Evolutionary conservation across 2,888 invertebrate genomes (phyloP).

Genomic region (Morpho helenor): DNA sequence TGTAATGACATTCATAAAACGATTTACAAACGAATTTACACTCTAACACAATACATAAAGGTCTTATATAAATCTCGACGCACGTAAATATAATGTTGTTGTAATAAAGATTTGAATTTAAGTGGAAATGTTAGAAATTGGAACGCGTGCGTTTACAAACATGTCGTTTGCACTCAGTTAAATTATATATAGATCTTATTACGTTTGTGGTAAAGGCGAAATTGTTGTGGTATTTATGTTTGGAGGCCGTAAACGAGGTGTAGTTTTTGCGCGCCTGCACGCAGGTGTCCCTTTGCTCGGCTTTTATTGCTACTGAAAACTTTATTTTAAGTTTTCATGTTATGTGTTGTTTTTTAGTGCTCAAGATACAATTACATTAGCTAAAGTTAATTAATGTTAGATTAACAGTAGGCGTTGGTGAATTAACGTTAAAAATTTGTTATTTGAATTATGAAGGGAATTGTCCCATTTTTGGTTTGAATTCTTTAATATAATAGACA

Average conservation of each 20-base stretch:
- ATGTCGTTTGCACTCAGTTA: constrained; percentile 3
- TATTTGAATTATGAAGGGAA: too few relatives aligned
- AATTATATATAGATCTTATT: constrained; percentile 9
- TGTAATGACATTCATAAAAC: constrained; percentile 10
- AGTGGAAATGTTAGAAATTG: constrained; percentile 60
- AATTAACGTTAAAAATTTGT: too few relatives aligned
- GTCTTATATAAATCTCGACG: not conserved
- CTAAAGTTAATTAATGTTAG: too few relatives aligned
- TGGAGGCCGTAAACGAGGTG: constrained; percentile 33
- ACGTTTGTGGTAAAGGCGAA: constrained; percentile 1
- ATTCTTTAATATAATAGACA: too few relatives aligned
- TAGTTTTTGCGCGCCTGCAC: constrained; percentile 2
- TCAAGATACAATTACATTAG: too few relatives aligned
- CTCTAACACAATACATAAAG: not conserved
- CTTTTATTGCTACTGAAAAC: constrained; percentile 6
- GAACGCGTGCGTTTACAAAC: constrained; percentile 48
- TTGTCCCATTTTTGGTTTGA: too few relatives aligned
- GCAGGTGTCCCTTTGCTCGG: constrained; percentile 6
- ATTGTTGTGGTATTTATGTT: constrained; percentile 33
- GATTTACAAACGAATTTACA: not conserved
- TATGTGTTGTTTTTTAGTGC: not conserved
- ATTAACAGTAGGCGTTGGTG: too few relatives aligned
- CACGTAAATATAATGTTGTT: constrained; percentile 9
- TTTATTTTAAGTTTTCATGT: constrained; percentile 3
- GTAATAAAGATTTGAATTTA: constrained; percentile 56